These are phyloP conservation scores for Plecturocebus donacophilus DNA, from an alignment of 2,113 vertebrate genomes.

Conservation along the genomic window DNA sequence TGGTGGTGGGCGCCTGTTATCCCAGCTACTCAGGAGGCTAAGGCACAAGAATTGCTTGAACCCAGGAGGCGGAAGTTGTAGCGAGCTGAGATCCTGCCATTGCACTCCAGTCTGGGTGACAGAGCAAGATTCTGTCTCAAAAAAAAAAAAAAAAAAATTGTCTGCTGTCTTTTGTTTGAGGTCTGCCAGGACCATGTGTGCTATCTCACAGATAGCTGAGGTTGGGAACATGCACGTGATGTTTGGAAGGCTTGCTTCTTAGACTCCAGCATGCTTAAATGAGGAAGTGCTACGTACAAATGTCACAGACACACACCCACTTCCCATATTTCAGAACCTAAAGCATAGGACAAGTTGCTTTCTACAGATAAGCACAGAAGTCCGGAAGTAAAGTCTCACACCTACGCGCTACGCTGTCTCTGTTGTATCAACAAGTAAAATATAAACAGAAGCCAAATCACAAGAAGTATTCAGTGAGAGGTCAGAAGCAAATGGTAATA, in stretches of 20 bases:
- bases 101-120: too few species aligned
- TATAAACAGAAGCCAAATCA: background rate
- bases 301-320: background rate
- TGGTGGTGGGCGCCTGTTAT: too few species aligned
- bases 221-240: background rate
- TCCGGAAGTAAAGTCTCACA: background rate
- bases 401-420: background rate
- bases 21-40: too few species aligned
- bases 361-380: background rate
- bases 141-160: too few species aligned
- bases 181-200: background rate
- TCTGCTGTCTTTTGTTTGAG: background rate
- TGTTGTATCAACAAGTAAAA: background rate
- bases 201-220: background rate
- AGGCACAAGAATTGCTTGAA: too few species aligned
- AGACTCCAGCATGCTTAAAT: background rate
- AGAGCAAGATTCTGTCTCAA: too few species aligned
- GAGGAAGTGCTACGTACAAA: background rate
- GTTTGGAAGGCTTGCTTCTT: background rate
- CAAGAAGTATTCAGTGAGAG: background rate
- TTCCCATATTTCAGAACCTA: background rate
- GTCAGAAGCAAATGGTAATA: background rate
- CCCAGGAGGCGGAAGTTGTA: too few species aligned
- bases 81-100: too few species aligned
- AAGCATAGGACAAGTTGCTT: background rate